These are phyloP conservation scores for Chelonia mydas DNA, from an alignment of 2,797 vertebrate species.

Conservation along the genomic window DNA sequence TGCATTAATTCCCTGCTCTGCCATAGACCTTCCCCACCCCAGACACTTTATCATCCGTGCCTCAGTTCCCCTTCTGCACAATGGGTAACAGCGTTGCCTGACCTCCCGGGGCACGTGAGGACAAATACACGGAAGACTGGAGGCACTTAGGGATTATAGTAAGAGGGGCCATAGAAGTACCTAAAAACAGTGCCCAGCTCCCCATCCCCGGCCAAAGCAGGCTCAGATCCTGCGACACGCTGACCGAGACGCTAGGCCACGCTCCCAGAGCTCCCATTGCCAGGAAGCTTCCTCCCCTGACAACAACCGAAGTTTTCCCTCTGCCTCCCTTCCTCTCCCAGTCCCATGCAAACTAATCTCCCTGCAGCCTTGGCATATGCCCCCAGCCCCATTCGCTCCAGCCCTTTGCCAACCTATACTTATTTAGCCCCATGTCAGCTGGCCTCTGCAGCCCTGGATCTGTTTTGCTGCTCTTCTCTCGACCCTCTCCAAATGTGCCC, in stretches of 20 bases:
- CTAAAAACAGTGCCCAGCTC: neutral
- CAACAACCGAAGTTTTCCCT: neutral
- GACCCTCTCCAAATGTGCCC: neutral
- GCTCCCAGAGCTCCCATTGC: neutral
- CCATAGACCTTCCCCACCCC: neutral
- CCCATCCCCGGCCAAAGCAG: neutral
- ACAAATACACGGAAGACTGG: neutral
- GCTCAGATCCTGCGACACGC: neutral
- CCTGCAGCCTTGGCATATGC: neutral
- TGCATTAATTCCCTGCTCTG: neutral
- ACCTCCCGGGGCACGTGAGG: neutral
- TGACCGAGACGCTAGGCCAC: neutral
- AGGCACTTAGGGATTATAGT: neutral
- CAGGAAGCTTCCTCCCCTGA: neutral
- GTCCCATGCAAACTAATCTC: neutral
- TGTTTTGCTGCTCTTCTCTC: constrained; percentile 4
- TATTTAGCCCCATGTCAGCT: neutral
- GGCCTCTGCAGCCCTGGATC: constrained; percentile 1
- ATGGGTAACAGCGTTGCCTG: neutral
- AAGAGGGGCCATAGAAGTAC: neutral
- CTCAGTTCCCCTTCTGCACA: neutral
- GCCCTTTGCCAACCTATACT: neutral
- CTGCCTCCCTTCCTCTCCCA: neutral
- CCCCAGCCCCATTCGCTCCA: neutral
- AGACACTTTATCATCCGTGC: neutral